Evolutionary conservation across 2,113 vertebrate genomes (phyloP), one percentile per base, ranked within the genome.

Genomic region (Chaetodon trifascialis): DNA sequence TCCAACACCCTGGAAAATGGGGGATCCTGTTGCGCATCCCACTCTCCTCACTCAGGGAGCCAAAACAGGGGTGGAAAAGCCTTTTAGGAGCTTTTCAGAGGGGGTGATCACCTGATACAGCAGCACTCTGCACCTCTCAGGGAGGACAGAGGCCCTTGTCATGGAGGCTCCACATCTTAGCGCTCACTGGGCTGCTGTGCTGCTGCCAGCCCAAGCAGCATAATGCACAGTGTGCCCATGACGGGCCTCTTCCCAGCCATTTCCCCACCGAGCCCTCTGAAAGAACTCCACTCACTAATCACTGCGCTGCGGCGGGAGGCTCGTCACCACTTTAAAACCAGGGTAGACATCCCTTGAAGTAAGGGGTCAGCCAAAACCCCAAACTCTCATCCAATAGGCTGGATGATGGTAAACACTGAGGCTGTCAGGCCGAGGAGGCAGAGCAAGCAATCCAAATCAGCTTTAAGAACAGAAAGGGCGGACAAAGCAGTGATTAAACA

Each of bases 31-130:
- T 92, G 88, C 85, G 56, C 83, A 90, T 90, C 92, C 87, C 86
- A 82, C 88, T 93, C 70, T 86, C 71, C 71, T 71, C 76, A 86
- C 81, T 84, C 52, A 71, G 58, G 80, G 82, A 91, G 86, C 89
- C 82, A 92, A 89, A 90, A 84, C 77, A 90, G 59, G 80, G 79
- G 85, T 86, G 89, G 91, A 92, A 93, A 94, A 88, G 83, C 76
- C 88, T 94, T 95, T 93, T 92, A 95, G 79, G 79, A 74, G 86
- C 88, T 91, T 93, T 91, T 92, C 83, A 92, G 49, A 79, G 54
- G 67, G 76, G 67, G 65, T 51, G 90, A 93, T 93, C 91, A 95
- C 86, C 91, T 93, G 94, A 95, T 95, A 94, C 83, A 89, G 74
- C 78, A 86, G 73, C 55, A 73, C 90, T 89, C 80, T 84, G 83